phyloP scores from a whole-genome alignment of 2,797 vertebrate species.

The Cirrhinus molitorella region DNA sequence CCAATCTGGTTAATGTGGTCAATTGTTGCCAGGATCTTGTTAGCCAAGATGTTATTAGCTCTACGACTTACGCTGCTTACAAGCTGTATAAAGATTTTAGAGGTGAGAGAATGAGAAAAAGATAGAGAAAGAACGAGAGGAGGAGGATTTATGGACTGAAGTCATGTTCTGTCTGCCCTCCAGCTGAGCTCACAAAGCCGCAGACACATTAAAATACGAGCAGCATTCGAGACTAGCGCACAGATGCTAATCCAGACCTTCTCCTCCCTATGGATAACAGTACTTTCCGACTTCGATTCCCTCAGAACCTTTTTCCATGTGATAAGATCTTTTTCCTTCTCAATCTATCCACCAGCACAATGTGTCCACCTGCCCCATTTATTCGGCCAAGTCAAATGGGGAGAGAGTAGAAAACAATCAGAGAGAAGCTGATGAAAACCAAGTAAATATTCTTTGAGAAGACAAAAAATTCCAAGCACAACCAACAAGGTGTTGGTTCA shows the following conservation, averaged over 20 bases:
- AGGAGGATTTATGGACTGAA: constrained; percentile 71
- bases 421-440: not conserved
- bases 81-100: constrained; percentile 57
- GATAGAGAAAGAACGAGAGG: constrained; percentile 56
- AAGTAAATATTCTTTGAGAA: constrained; percentile 11
- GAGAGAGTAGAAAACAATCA: not conserved
- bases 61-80: constrained; percentile 35
- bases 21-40: constrained; percentile 36
- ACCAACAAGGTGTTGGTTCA: not conserved
- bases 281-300: constrained; percentile 22
- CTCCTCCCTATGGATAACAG: constrained; percentile 48
- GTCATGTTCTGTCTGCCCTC: constrained; percentile 73
- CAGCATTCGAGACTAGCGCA: constrained; percentile 59
- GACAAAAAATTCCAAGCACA: not conserved
- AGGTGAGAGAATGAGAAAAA: constrained; percentile 57
- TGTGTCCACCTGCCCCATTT: not conserved
- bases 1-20: constrained; percentile 33
- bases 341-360: constrained; percentile 34
- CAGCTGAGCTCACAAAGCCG: constrained; percentile 72
- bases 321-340: constrained; percentile 45
- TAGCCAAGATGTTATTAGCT: constrained; percentile 51
- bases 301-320: constrained; percentile 17
- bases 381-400: not conserved
- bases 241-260: constrained; percentile 59
- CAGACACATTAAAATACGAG: constrained; percentile 63